Conservation (phyloP, 2,888 invertebrate species). For the Hypsopygia costalis region DNA sequence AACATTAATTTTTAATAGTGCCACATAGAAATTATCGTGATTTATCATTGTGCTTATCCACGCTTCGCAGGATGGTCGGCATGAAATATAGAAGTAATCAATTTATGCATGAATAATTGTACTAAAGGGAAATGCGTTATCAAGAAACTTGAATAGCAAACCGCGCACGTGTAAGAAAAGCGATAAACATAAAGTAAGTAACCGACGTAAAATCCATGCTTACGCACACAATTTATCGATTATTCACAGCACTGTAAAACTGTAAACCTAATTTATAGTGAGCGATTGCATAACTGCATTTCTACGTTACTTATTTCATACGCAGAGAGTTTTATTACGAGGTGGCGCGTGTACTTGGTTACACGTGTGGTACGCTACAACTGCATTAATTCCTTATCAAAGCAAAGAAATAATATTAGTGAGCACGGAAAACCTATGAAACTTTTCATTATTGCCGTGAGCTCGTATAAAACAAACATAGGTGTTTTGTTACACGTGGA, state of each 20-base stretch:
- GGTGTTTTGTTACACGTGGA: slow-evolving; percentile 46
- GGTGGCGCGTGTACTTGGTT: slow-evolving; percentile 36
- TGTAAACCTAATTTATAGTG: slow-evolving; percentile 42
- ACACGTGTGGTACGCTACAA: slow-evolving; percentile 41
- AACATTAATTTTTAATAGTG: slow-evolving; percentile 10
- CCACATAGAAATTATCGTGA: background rate
- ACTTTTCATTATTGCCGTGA: slow-evolving; percentile 53
- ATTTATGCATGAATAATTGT: too few species aligned
- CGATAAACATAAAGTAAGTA: slow-evolving; percentile 55
- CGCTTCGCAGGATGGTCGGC: background rate
- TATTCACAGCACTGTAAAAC: slow-evolving; percentile 47
- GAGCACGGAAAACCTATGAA: slow-evolving; percentile 61
- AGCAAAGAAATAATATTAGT: slow-evolving; percentile 49
- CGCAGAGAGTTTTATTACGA: slow-evolving; percentile 17
- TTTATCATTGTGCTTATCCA: background rate
- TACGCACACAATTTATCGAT: slow-evolving; percentile 39
- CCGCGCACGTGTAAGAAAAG: slow-evolving; percentile 50
- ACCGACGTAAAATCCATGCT: slow-evolving; percentile 30
- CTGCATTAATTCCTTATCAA: slow-evolving; percentile 52
- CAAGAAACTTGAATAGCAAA: slow-evolving; percentile 39
- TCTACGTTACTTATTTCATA: slow-evolving; percentile 6
- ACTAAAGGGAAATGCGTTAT: background rate
- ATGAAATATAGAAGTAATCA: too few species aligned
- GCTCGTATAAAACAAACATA: slow-evolving; percentile 45
- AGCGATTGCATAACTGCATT: slow-evolving; percentile 41